Base-by-base conservation (phyloP, 2,888 invertebrate species). In the Nebria brevicollis region DNA sequence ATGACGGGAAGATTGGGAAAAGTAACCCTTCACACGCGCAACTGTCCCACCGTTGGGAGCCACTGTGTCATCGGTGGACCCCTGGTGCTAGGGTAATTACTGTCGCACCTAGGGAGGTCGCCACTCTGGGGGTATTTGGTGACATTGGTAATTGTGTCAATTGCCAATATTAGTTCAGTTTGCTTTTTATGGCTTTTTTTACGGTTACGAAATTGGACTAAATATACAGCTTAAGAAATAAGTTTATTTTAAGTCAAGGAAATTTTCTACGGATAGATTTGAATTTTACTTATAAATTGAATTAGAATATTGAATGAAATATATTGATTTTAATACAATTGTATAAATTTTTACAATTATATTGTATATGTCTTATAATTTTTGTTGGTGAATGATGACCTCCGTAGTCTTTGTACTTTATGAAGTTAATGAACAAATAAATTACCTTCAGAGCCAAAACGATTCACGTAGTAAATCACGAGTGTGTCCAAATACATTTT, bases 61-160 rank as follows among this genome's bases (percentile, higher is more conserved):
- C 64, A 73, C 72, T 73, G 78, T 72, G 66, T 65, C 73, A 78
- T 26, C 15, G 34, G 66, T 70, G 70, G 43, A 77, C 77, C 43
- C 77, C 77, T 77, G 77, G 68, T 77, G 77, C 42, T 25, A 75
- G 79, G 79, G 70, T 79, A 79, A 79, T 79, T 79, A 79, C 79
- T 79, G 42, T 74, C 13, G 70, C 77, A 75, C 79, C 75, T 68
- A 79, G 79, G 79, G 79, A 66, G 79, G 75, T 75, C 79, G 13
- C 10, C 42, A 43, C 77, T 72, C 13, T 13, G 77, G 72, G 34
- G 77, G 72, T 70, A 8, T 54, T 54, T 70, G 77, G 43, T 54
- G 77, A 77, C 77, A 77, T 26, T 64, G 41, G 79, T 79, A 79
- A 79, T 79, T 79, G 75, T 79, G 79, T 75, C 79, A 79, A 79